phyloP scores from a whole-genome alignment of 2,113 vertebrate species.

The Hippocampus abdominalis region DNA sequence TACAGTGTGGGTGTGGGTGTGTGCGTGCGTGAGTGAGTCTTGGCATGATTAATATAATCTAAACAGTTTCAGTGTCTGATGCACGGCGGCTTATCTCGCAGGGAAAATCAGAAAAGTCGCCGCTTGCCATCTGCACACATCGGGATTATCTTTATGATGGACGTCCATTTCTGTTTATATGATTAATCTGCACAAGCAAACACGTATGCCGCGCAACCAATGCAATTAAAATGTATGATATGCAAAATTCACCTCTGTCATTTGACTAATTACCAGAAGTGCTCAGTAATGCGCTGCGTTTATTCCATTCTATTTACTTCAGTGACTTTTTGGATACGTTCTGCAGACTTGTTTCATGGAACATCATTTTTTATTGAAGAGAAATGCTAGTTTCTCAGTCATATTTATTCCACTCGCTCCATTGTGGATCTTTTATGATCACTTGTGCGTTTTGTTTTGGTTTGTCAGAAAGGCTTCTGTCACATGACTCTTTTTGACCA shows the following conservation, averaged over 20 bases:
- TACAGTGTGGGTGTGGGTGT: conserved; percentile 8
- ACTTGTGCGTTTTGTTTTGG: no score
- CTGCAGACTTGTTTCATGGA: neutral
- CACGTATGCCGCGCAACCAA: neutral
- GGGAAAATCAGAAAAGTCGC: conserved; percentile 57
- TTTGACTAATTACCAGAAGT: conserved; percentile 1
- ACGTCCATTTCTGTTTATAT: conserved; percentile 28
- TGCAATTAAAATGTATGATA: conserved; percentile 2
- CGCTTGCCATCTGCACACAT: conserved; percentile 58
- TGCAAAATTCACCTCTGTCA: neutral
- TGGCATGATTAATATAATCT: conserved; percentile 61
- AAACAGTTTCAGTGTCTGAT: conserved; percentile 50
- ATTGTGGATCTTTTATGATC: no score
- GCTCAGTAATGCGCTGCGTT: neutral
- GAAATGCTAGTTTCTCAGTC: no score
- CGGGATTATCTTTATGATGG: conserved; percentile 62
- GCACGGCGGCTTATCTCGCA: conserved; percentile 55
- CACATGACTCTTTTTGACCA: no score
- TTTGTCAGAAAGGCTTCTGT: no score
- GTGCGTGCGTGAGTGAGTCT: conserved; percentile 16
- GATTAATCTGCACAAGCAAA: conserved; percentile 43
- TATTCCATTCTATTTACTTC: neutral
- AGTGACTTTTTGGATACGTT: no score
- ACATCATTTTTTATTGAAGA: no score
- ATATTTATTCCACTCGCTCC: no score